Conservation (phyloP, 2,888 invertebrate species). For the Coleophora flavipennella region DNA sequence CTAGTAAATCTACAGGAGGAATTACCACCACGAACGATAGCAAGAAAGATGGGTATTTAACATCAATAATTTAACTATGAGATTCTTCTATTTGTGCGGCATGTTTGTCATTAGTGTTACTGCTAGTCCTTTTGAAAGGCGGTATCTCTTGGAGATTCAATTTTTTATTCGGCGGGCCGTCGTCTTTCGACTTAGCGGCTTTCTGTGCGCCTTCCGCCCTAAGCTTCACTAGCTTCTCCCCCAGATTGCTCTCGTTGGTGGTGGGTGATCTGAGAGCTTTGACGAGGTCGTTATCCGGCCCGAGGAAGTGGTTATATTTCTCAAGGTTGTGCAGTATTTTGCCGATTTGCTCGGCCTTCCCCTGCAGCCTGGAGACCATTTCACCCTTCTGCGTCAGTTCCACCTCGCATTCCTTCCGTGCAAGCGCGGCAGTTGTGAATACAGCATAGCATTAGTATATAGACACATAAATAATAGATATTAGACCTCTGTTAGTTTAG, state of each 20-base stretch:
- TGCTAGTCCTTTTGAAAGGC: slow-evolving; percentile 41
- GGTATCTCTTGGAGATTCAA: slow-evolving; percentile 69
- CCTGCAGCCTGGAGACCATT: slow-evolving; percentile 94
- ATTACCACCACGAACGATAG: slow-evolving; percentile 32
- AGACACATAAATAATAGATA: slow-evolving; percentile 21
- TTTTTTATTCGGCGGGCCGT: slow-evolving; percentile 71
- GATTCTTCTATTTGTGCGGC: slow-evolving; percentile 28
- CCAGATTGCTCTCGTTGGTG: slow-evolving; percentile 47
- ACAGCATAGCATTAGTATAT: slow-evolving; percentile 59
- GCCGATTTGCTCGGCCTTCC: slow-evolving; percentile 96
- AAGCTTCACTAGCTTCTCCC: slow-evolving; percentile 50
- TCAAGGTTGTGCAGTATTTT: slow-evolving; percentile 92
- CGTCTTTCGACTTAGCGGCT: slow-evolving; percentile 62
- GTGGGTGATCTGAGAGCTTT: slow-evolving; percentile 66
- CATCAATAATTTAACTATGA: too few species aligned
- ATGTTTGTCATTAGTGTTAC: slow-evolving; percentile 31
- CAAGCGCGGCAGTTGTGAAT: slow-evolving; percentile 61
- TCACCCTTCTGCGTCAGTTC: slow-evolving; percentile 97
- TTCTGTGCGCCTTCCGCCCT: slow-evolving; percentile 57
- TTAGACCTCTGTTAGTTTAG: slow-evolving; percentile 5
- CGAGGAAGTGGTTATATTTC: slow-evolving; percentile 84
- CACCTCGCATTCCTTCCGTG: slow-evolving; percentile 90
- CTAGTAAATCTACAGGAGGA: slow-evolving; percentile 21
- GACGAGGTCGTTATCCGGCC: slow-evolving; percentile 70
- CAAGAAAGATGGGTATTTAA: neutral